Conservation (phyloP, 2,113 vertebrate species). For the Rhinolophus sinicus region DNA sequence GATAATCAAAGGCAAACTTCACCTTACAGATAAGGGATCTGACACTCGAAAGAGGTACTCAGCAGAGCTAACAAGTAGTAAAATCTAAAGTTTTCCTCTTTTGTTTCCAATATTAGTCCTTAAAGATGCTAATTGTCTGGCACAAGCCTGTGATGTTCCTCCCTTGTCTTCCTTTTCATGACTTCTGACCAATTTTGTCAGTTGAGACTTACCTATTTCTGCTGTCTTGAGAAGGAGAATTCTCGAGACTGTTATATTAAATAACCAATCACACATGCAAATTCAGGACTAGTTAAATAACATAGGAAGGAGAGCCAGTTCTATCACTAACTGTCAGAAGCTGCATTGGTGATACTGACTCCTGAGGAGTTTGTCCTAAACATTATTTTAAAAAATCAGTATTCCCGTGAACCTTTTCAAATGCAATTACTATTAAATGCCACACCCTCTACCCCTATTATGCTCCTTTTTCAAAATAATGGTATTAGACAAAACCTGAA, state of each 20-base stretch:
- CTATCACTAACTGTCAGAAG: not conserved
- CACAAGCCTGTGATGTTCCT: not conserved
- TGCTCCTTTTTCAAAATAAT: conserved; percentile 10
- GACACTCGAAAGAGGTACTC: not conserved
- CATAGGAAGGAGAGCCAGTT: not conserved
- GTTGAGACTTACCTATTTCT: not conserved
- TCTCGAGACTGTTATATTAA: not conserved
- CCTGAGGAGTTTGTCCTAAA: not conserved
- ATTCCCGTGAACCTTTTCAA: conserved; percentile 3
- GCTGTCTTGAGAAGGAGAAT: not conserved
- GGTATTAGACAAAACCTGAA: not conserved
- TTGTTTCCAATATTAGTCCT: not conserved
- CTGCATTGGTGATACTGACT: not conserved
- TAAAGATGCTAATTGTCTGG: not conserved
- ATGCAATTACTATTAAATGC: not conserved
- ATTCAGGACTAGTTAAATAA: not conserved
- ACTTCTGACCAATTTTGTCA: not conserved
- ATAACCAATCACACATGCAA: not conserved
- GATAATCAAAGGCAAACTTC: not conserved
- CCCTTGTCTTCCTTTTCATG: not conserved
- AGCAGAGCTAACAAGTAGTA: not conserved
- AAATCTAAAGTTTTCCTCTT: not conserved
- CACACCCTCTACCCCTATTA: not conserved
- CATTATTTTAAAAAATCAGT: not conserved
- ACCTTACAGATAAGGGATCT: not conserved